Conservation (phyloP, 2,888 invertebrate genomes). For the Aricia artaxerxes region DNA sequence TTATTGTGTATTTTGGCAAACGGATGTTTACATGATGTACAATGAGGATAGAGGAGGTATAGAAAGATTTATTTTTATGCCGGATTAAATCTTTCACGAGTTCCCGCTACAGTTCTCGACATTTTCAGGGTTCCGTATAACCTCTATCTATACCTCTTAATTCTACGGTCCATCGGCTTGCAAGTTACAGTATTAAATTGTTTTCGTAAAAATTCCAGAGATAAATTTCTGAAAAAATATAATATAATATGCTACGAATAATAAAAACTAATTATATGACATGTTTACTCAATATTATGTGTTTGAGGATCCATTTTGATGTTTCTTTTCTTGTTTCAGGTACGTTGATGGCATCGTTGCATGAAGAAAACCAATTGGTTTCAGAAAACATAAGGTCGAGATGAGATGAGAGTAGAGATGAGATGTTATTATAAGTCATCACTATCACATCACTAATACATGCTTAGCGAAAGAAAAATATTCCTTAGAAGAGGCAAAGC, state of each 20-base stretch:
- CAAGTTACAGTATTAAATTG: too few relatives aligned
- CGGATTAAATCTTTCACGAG: not conserved
- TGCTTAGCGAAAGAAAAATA: not conserved
- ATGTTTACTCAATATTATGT: too few relatives aligned
- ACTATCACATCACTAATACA: not conserved
- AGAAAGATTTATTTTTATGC: slow-evolving; percentile 1
- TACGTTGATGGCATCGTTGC: not conserved
- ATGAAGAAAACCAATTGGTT: not conserved
- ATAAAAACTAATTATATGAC: too few relatives aligned
- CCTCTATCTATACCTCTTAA: too few relatives aligned
- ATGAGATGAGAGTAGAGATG: too few relatives aligned
- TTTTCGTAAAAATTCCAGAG: too few relatives aligned
- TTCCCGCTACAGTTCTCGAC: not conserved
- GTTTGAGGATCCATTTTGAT: not conserved
- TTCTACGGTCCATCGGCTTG: too few relatives aligned
- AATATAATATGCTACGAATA: too few relatives aligned
- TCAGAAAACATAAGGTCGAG: not conserved
- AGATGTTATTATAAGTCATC: not conserved
- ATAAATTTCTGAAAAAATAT: too few relatives aligned
- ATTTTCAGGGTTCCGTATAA: not conserved
- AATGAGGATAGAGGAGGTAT: not conserved
- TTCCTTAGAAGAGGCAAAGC: not conserved
- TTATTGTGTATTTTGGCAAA: slow-evolving; percentile 7
- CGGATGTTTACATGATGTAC: not conserved
- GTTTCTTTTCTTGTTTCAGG: slow-evolving; percentile 8